Base-by-base conservation (phyloP, 1,140 invertebrate genomes). In the Ostrea denselamellosa region DNA sequence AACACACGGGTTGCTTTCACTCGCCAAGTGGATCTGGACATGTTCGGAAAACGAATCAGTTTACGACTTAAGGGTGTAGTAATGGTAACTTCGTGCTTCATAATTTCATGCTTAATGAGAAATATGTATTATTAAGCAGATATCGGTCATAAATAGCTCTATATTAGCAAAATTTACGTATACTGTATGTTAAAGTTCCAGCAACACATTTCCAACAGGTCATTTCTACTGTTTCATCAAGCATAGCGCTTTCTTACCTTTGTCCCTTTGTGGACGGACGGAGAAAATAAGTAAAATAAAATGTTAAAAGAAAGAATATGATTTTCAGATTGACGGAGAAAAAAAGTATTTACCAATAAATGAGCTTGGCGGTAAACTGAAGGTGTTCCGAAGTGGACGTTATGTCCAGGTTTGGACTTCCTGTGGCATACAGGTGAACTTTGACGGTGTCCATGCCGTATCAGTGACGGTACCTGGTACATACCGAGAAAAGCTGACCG, bases 1-100 rank as follows among this genome's bases (percentile, higher is more conserved):
- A 91, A 90, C 68, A 87, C 52, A 28, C 86, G 25, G n/a, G 91
- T 92, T 9, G 82, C 91, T 3, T 92, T 62, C n/a, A 88, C 90
- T 4, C 68, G 88, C 14, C 44, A 34, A 8, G 86, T 92, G 1
- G 97, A 97, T 0, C 95, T 98, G 2, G 82, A 92, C 86, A 91
- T 95, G 5, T 90, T 90, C 28, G 89, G 96, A 0, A 94, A 96
- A 8, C 97, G 97, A 94, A 96, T 99, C 4, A 97, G 97, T 92
- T 96, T 99, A 56, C 97, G 97, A 12, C 97, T 97, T 91, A 97
- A 96, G 91, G 96, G 97, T 95, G 95, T 97, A 62, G 96, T 98
- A 2, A 98, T 98, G 95, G 96, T 98, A 22, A 97, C 86, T 89
- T 34, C 12, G 68, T 53, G 25, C 95, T 99, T 19, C 1, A 44